These are phyloP conservation scores for Euclidia mi DNA, from an alignment of 2,888 invertebrate genomes.

Conservation along the genomic window DNA sequence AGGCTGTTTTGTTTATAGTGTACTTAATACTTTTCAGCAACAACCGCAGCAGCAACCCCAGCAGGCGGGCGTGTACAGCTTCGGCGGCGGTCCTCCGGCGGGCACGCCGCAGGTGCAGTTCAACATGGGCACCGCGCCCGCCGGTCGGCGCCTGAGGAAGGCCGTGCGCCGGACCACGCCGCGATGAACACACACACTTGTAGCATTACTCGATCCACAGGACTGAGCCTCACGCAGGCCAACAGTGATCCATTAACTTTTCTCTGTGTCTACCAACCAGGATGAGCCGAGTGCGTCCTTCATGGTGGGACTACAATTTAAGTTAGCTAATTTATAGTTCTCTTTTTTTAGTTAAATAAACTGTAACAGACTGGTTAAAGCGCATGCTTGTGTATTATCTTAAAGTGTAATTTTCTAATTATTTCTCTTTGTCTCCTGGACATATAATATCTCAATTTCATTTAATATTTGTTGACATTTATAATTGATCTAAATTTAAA, in stretches of 20 bases:
- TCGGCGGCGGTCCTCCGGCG: slow-evolving; percentile 59
- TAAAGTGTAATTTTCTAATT: slow-evolving; percentile 9
- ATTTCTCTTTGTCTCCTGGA: background rate
- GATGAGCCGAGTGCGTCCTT: slow-evolving; percentile 27
- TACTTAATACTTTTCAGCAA: slow-evolving; percentile 33
- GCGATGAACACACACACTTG: slow-evolving; percentile 66
- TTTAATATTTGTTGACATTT: background rate
- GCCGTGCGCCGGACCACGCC: slow-evolving; percentile 75
- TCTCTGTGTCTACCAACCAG: slow-evolving; percentile 31
- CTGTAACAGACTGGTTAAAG: slow-evolving; percentile 24
- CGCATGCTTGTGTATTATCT: slow-evolving; percentile 44
- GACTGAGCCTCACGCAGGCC: slow-evolving; percentile 17
- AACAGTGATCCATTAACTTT: slow-evolving; percentile 38
- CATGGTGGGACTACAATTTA: slow-evolving; percentile 45
- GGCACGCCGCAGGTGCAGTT: slow-evolving; percentile 72
- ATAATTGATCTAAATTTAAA: slow-evolving; percentile 5
- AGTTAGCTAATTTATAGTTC: slow-evolving; percentile 35
- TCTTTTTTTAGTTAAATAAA: slow-evolving; percentile 29
- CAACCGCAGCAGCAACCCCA: slow-evolving; percentile 48
- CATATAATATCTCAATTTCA: background rate
- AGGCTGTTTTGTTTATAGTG: no score
- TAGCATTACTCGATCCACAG: background rate
- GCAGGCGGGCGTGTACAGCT: slow-evolving; percentile 69
- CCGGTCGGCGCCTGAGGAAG: slow-evolving; percentile 71
- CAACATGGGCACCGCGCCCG: slow-evolving; percentile 73